A percentile compares a stretch with the other conserved stretches of the same genome.
phyloP scores from a whole-genome alignment of 2,888 invertebrate species.

The Amphipyra berbera region DNA sequence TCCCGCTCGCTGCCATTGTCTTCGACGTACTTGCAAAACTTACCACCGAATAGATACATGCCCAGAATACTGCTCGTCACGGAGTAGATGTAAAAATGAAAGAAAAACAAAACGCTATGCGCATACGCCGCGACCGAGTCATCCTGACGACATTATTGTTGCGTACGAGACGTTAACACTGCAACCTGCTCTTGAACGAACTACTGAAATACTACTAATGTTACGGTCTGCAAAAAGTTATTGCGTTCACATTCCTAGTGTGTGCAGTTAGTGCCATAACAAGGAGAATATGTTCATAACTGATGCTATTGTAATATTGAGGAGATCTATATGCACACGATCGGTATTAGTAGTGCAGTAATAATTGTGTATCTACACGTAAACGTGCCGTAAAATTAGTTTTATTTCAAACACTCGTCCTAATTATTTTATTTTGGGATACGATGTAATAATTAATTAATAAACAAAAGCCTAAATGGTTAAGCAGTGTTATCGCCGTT shows the following conservation, averaged over 20 bases:
- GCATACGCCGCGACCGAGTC: slow-evolving; percentile 85
- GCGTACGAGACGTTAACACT: slow-evolving; percentile 85
- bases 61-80: slow-evolving; percentile 97
- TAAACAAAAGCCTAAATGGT: slow-evolving; percentile 75
- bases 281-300: slow-evolving; percentile 30
- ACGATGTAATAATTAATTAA: slow-evolving; percentile 54
- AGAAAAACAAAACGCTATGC: slow-evolving; percentile 89
- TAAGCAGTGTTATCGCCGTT: slow-evolving; percentile 87
- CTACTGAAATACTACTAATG: slow-evolving; percentile 69
- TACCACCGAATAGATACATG: slow-evolving; percentile 99
- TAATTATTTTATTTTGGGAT: slow-evolving; percentile 54
- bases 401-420: slow-evolving; percentile 65
- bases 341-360: slow-evolving; percentile 58
- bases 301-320: slow-evolving; percentile 33
- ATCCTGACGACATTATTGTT: slow-evolving; percentile 75
- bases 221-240: slow-evolving; percentile 61
- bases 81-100: slow-evolving; percentile 88
- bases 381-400: slow-evolving; percentile 72
- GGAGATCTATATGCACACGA: slow-evolving; percentile 50
- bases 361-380: slow-evolving; percentile 56
- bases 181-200: slow-evolving; percentile 66
- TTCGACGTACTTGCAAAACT: slow-evolving; percentile 99
- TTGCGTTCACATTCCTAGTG: slow-evolving; percentile 47
- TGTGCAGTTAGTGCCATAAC: slow-evolving; percentile 59
- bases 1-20: slow-evolving; percentile 94